Percentiles rank a stretch among this genome's conserved stretches.
Evolutionary conservation across 1,140 invertebrate species (phyloP).

Genomic region (Listronotus bonariensis): DNA sequence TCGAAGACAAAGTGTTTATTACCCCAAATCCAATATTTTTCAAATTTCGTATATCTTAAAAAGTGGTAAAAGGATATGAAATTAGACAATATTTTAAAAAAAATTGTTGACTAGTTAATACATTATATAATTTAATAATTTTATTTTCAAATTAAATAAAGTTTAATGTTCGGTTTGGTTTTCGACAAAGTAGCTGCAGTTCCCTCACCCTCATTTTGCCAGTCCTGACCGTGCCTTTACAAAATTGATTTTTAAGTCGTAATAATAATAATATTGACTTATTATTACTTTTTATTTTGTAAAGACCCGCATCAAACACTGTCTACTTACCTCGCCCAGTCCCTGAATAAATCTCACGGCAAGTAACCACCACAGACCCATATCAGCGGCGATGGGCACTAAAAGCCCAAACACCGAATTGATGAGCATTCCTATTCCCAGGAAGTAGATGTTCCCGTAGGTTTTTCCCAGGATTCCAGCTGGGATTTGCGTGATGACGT

Average conservation of each 20-base stretch:
- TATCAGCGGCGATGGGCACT: slow-evolving; percentile 72
- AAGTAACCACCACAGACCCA: slow-evolving; percentile 62
- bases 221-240: slow-evolving; percentile 11
- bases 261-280: background rate
- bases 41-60: no score
- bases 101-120: no score
- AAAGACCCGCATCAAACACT: slow-evolving; percentile 46
- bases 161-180: no score
- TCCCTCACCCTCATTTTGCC: slow-evolving; percentile 5
- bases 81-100: no score
- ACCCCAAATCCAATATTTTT: no score
- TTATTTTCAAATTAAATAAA: no score
- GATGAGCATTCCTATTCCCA: slow-evolving; percentile 83
- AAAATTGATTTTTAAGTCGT: background rate
- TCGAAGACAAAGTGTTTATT: no score
- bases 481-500: slow-evolving; percentile 86
- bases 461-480: slow-evolving; percentile 86
- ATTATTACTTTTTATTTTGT: background rate
- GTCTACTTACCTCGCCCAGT: slow-evolving; percentile 79
- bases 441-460: slow-evolving; percentile 81
- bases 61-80: no score
- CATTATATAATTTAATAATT: no score
- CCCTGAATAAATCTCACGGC: slow-evolving; percentile 78
- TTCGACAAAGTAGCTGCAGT: slow-evolving; percentile 18
- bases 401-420: slow-evolving; percentile 83